Evolutionary conservation across 1,140 invertebrate genomes (phyloP), one percentile per base, ranked within the genome.

Genomic region (Meloidogyne floridensis): DNA sequence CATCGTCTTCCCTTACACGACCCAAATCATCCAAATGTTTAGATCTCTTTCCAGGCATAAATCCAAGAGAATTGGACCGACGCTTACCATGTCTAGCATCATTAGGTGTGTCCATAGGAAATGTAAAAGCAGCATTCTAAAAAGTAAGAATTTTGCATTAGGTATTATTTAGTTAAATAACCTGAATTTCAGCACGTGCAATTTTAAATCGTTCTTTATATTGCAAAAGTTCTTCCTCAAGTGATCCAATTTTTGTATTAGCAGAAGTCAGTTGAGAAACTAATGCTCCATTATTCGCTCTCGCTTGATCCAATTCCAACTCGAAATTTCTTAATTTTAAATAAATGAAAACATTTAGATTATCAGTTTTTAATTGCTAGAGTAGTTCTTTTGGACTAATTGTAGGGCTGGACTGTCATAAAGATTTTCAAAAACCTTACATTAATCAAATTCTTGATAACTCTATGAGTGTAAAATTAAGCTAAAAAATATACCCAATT

Each of bases 101-200:
- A 65, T 65, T 65, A n/a, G 59, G 15, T 7, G 10, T 65, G n/a
- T 65, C 59, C 15, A 59, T 13, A 13, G 56, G 56, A 59, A 65
- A 47, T 13, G 72, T 73, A 47, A 47, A 32, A 13, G 47, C 47
- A 10, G 11, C 53, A 56, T 76, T 74, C 15, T 76, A 11, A 42
- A 5, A 76, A 76, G 6, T 53, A 53, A 56, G 13, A 47, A 20
- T 32, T 32, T 32, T 32, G 32, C 32, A 32, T 32, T 32, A 32
- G 32, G 32, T 32, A 32, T 32, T 32, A 32, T 32, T 32, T 32
- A 32, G 1, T 32, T 32, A 32, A 32, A 32, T 32, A 65, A 79
- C 77, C 77, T 79, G 65, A 54, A 79, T n/a, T 71, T 79, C 77
- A 51, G 10, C 65, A 51, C 72, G 69, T 3, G 65, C 77, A 1